Base-by-base conservation (phyloP, 2,888 invertebrate species). In the Orthosia cruda region DNA sequence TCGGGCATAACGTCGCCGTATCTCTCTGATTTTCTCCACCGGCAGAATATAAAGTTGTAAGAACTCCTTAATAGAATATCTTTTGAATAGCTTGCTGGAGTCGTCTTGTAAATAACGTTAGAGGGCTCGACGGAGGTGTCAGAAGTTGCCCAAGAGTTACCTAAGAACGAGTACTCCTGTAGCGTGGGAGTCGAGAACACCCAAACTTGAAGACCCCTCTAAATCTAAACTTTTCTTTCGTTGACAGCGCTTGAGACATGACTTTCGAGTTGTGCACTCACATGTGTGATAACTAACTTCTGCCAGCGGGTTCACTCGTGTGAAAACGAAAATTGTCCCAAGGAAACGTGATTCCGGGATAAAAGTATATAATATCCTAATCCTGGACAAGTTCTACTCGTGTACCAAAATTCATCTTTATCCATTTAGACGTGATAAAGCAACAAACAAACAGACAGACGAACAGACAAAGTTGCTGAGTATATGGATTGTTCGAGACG, bases 141-240 rank as follows among this genome's bases (percentile, higher is more conserved):
- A 93, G 86, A 91, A 92, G 90, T 92, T 92, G 78, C 83, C 83
- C 77, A 89, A 90, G 88, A 90, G 88, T 89, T 77, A 16, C 23
- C 45, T 45, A 32, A 71, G 72, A 54, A 32, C 74, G 79, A 77
- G 80, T 78, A 82, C 83, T 70, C 71, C 76, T 82, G 82, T 85
- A 82, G 74, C 80, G 77, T 66, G 71, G 71, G 74, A 88, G 84
- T 86, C 88, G 89, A 85, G 89, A 90, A 89, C 90, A 90, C 89
- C 89, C 88, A 64, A 94, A 93, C 89, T 93, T 89, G 80, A 83
- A 83, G 89, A 92, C 92, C 93, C 88, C 92, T 91, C 90, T 94
- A 93, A 94, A 94, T 94, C 92, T 93, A 89, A 94, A 94, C 91
- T 94, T 93, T 90, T 87, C 87, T 85, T 83, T 88, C 87, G 92